Evolutionary conservation across 2,797 vertebrate species (phyloP).

Genomic region (Oryzias dopingdopingensis): DNA sequence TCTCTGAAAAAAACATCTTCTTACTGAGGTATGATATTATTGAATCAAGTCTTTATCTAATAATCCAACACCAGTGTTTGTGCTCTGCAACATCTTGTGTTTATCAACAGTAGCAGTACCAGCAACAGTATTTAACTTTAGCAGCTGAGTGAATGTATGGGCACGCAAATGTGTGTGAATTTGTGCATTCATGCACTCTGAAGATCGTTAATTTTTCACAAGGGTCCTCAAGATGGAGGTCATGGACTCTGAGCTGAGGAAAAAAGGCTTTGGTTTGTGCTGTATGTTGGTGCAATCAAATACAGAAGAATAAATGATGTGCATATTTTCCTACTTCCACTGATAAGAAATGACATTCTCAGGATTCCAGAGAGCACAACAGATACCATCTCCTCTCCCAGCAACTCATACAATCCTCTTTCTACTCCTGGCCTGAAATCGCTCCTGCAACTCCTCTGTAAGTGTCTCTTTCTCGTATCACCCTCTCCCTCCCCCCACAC

Average conservation of each 20-base stretch:
- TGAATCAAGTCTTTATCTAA: slow-evolving; percentile 17
- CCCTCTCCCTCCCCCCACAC: neutral
- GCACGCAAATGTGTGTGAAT: slow-evolving; percentile 2
- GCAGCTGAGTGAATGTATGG: slow-evolving; percentile 10
- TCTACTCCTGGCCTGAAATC: slow-evolving; percentile 31
- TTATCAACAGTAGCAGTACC: slow-evolving; percentile 9
- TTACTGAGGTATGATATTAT: slow-evolving; percentile 21
- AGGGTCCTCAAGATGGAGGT: slow-evolving; percentile 62
- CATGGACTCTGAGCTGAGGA: slow-evolving; percentile 46
- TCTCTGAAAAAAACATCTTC: slow-evolving; percentile 33
- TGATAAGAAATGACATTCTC: slow-evolving; percentile 34
- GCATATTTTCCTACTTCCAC: slow-evolving; percentile 18
- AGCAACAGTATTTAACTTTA: slow-evolving; percentile 31
- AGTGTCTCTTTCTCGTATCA: slow-evolving; percentile 27
- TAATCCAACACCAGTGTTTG: slow-evolving; percentile 23
- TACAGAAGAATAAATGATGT: slow-evolving; percentile 26
- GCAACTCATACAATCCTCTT: slow-evolving; percentile 35
- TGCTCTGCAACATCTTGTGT: slow-evolving; percentile 20
- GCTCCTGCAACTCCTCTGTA: slow-evolving; percentile 43
- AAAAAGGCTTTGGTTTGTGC: slow-evolving; percentile 24
- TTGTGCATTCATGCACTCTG: slow-evolving; percentile 49
- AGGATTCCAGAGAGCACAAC: slow-evolving; percentile 35
- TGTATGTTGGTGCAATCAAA: slow-evolving; percentile 26
- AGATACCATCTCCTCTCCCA: slow-evolving; percentile 33
- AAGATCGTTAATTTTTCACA: slow-evolving; percentile 74